Evolutionary conservation across 2,888 invertebrate genomes (phyloP), one percentile per base, ranked within the genome.

Genomic region (Amiota minor): DNA sequence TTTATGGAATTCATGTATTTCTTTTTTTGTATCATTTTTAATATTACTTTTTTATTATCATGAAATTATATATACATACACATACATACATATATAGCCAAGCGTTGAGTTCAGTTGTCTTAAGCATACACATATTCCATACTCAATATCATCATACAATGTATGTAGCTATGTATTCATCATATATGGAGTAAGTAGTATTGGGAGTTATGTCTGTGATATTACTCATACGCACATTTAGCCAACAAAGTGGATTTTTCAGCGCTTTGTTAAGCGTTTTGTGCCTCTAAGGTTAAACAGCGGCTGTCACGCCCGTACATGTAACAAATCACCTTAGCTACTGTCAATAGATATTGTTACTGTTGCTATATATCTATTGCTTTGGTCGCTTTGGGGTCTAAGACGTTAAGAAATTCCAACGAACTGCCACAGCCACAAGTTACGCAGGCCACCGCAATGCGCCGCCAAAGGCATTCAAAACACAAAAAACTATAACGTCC

Each of bases 141-240:
- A 18, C 20, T 20, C 59, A 1, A 50, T n/a, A 50, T 50, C 53
- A 50, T 50, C 12, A n/a, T 14, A 12, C 53, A 50, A n/a, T 74
- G 74, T 73, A 70, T 62, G 62, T 59, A 18, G 23, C 12, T 59
- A 56, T 16, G 56, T 56, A 20, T 20, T n/a, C 2, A 18, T 59
- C 23, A 18, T 14, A 59, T 14, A 55, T 18, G 76, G 71, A 20
- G 14, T 16, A 72, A 56, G 78, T 35, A 35, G 35, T 35, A 35
- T 35, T 35, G 35, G 35, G 35, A 35, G 35, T 35, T 35, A 35
- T 53, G 53, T 16, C n/a, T 53, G 53, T 16, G 75, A 72, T 81
- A 85, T 85, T 83, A 83, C 83, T 82, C 84, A 83, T 83, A 85
- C 83, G 83, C 83, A 85, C 79, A 64, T 78, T 76, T 65, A 65